A percentile compares a stretch with the other conserved stretches of the same genome.
Conservation (phyloP, 2,113 vertebrate species). For the Hippoglossus stenolepis region DNA sequence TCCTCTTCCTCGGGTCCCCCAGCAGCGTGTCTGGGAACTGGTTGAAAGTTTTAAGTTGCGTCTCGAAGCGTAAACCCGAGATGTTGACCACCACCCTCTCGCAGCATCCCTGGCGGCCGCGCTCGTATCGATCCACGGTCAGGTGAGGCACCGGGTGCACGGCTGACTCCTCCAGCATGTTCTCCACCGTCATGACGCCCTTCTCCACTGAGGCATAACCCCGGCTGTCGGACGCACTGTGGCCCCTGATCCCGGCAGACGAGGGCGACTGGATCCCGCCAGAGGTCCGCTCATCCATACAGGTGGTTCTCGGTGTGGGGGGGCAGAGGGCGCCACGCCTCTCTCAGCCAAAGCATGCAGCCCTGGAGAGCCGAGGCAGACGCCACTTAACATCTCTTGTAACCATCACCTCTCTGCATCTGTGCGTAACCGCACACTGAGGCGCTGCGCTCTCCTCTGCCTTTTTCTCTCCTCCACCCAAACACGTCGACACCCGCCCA, state of each 20-base stretch:
- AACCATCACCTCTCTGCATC: slow-evolving; percentile 43
- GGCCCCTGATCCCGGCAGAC: slow-evolving; percentile 70
- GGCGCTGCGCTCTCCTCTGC: slow-evolving; percentile 56
- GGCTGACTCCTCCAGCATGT: slow-evolving; percentile 87
- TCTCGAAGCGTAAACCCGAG: slow-evolving; percentile 96
- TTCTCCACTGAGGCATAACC: slow-evolving; percentile 82
- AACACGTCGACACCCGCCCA: slow-evolving; percentile 80
- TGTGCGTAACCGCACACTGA: slow-evolving; percentile 52
- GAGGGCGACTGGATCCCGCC: slow-evolving; percentile 86
- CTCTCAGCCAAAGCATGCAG: slow-evolving; percentile 73
- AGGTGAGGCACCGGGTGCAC: slow-evolving; percentile 74
- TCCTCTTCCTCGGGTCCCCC: slow-evolving; percentile 94
- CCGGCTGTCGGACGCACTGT: slow-evolving; percentile 78
- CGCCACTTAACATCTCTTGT: slow-evolving; percentile 52
- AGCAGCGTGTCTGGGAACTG: slow-evolving; percentile 97
- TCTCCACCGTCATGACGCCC: slow-evolving; percentile 90
- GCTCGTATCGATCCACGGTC: slow-evolving; percentile 78
- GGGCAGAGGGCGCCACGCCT: slow-evolving; percentile 77
- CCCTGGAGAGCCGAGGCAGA: slow-evolving; percentile 65
- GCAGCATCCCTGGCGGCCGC: slow-evolving; percentile 84
- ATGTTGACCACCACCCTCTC: slow-evolving; percentile 98
- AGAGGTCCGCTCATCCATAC: slow-evolving; percentile 87
- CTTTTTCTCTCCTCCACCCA: slow-evolving; percentile 12
- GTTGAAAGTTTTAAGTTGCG: slow-evolving; percentile 94
- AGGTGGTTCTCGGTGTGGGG: slow-evolving; percentile 75